A percentile compares a stretch with the other conserved stretches of the same genome.
These are phyloP conservation scores for Polymixis flavicincta DNA, from an alignment of 2,888 invertebrate genomes.

Conservation along the genomic window DNA sequence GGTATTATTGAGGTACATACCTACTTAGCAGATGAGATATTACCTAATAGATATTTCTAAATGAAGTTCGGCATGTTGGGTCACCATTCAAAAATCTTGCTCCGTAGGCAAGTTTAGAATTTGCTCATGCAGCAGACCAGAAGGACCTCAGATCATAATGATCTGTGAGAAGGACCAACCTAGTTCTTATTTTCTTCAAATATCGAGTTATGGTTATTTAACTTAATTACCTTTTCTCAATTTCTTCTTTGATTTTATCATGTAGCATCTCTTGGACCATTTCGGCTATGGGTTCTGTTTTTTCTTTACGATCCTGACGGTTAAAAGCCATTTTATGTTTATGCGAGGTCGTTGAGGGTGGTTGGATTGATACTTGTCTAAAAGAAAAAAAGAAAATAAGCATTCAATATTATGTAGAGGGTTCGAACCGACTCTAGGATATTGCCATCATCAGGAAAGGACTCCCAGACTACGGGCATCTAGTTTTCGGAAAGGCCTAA, in stretches of 20 bases:
- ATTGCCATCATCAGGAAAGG: neutral
- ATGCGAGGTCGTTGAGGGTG: neutral
- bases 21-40: neutral
- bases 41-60: neutral
- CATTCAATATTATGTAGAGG: neutral
- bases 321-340: neutral
- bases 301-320: neutral
- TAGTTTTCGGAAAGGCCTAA: neutral
- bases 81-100: neutral
- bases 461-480: neutral
- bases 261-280: neutral
- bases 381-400: conserved; percentile 14
- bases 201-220: neutral
- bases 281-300: neutral
- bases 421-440: neutral
- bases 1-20: neutral
- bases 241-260: no score
- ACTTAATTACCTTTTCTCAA: neutral
- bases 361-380: conserved; percentile 46
- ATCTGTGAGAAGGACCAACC: neutral
- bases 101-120: neutral
- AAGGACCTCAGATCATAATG: no score
- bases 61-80: neutral
- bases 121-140: neutral
- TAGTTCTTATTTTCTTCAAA: neutral